These are phyloP conservation scores for Sepioteuthis lessoniana DNA, from an alignment of 2,888 invertebrate species.

Conservation along the genomic window DNA sequence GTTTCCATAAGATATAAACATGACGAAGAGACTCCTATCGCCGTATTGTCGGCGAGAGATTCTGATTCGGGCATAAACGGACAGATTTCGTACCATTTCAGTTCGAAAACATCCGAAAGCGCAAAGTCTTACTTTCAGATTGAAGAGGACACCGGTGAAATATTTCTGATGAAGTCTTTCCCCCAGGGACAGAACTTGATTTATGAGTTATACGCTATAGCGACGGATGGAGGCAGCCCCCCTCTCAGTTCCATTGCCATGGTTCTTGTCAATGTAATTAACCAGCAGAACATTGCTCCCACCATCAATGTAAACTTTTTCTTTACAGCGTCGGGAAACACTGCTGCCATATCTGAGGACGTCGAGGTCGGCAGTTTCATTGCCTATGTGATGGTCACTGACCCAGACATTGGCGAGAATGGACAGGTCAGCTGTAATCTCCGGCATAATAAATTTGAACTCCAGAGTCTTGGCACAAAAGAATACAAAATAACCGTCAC, in stretches of 20 bases:
- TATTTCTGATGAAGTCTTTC: constrained; percentile 50
- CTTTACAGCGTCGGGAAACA: background rate
- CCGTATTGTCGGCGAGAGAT: background rate
- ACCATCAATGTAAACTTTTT: background rate
- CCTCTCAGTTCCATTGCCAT: background rate
- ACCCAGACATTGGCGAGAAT: constrained; percentile 33
- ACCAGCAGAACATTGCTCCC: constrained; percentile 33
- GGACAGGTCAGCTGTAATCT: background rate
- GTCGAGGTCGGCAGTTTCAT: background rate
- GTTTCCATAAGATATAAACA: constrained; percentile 23
- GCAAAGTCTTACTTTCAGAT: constrained; percentile 52
- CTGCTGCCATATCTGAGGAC: constrained; percentile 14
- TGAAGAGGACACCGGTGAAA: constrained; percentile 53
- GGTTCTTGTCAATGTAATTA: background rate
- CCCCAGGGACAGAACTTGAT: background rate
- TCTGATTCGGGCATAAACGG: background rate
- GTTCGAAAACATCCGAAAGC: background rate
- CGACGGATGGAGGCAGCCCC: background rate
- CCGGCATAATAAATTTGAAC: constrained; percentile 1
- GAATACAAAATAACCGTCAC: constrained; percentile 15
- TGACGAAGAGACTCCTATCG: background rate
- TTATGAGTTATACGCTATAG: background rate
- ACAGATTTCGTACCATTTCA: background rate
- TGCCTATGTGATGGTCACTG: background rate
- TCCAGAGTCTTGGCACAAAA: background rate